Base-by-base conservation (phyloP, 2,888 invertebrate genomes). In the Formica aserva region DNA sequence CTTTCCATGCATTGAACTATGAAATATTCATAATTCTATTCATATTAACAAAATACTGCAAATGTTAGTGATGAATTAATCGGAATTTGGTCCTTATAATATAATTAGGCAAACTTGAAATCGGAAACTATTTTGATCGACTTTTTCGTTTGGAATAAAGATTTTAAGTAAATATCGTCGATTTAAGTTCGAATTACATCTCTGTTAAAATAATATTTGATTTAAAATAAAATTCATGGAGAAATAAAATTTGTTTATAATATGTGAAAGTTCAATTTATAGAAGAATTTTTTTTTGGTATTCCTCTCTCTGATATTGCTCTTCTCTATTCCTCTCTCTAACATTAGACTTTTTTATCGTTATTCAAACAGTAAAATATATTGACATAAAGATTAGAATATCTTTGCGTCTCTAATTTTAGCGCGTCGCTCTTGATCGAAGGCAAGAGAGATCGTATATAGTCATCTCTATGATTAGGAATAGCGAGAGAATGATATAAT, bases 401-500 rank as follows among this genome's bases (percentile, higher is more conserved):
- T 45, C 48, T 75, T 63, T 57, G 29, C 35, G n/a, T 67, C 29
- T 52, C 18, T 48, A 76, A 41, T 35, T 45, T 60, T 38, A 29
- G 22, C 45, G 35, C 18, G 41, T 72, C 60, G 85, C 82, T 83
- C 82, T 87, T 77, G 76, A 63, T 71, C 82, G 65, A 74, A 41
- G 45, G 60, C 78, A 65, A 71, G 41, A 69, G 38, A 67, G 60
- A 83, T 81, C 48, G 48, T 26, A 41, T 29, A 77, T 13, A 74
- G 66, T 55, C 32, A 57, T 57, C 66, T 84, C 66, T 74, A 87
- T 74, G 87, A 88, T 88, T 57, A 74, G 41, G 48, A 75, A 38
- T 22, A 15, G 45, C 55, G 41, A 81, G 35, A 29, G 75, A 63
- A 84, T 75, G 75, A 81, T 75, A 48, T 75, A 65, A 82, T 72